Evolutionary conservation across 2,113 vertebrate species (phyloP).

Genomic region (Neopipo cinnamomea): DNA sequence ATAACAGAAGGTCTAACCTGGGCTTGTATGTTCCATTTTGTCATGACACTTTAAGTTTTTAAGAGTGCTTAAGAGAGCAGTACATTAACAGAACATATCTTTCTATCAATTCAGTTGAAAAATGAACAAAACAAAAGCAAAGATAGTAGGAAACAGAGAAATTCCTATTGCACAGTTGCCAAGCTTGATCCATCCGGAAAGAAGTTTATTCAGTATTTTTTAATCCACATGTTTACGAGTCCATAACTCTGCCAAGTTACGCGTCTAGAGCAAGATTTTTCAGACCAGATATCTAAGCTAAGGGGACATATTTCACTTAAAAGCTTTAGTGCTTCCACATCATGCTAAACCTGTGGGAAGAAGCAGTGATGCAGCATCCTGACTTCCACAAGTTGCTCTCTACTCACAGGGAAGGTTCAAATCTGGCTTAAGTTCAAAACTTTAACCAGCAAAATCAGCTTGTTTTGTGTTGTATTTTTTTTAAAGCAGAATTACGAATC

Average conservation of each 20-base stretch:
- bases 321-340: neutral
- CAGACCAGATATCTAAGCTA: neutral
- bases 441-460: neutral
- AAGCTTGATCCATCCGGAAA: neutral
- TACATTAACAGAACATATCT: neutral
- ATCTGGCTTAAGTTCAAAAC: neutral
- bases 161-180: neutral
- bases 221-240: fast-evolving
- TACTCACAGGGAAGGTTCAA: neutral
- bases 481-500: neutral
- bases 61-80: fast-evolving
- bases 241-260: fast-evolving
- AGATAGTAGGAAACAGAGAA: neutral
- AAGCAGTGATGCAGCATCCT: neutral
- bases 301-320: neutral
- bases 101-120: neutral
- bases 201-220: neutral
- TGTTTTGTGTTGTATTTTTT: neutral
- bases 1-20: neutral
- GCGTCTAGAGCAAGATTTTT: neutral
- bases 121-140: neutral
- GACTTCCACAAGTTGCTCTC: neutral
- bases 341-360: neutral
- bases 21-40: neutral
- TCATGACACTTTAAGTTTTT: neutral